Evolutionary conservation across 2,113 vertebrate species (phyloP), one percentile per base, ranked within the genome.

Genomic region (Tyto alba): DNA sequence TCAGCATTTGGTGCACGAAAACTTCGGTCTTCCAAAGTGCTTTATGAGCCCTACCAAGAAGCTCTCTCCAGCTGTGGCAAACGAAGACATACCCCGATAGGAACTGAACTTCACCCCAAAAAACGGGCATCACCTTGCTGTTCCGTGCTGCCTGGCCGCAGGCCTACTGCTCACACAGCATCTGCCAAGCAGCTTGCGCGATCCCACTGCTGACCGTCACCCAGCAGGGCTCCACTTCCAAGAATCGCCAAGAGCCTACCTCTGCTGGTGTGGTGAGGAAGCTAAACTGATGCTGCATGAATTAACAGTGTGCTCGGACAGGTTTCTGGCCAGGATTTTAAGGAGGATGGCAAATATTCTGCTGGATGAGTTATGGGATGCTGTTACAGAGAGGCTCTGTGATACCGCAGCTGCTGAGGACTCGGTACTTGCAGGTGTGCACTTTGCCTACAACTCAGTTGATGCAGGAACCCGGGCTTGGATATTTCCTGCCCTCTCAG

Each of bases 401-500:
- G 73, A 93, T 76, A 45, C 66, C 74, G 78, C 53, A 94, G 92
- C 84, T 89, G 89, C 76, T 72, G 60, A 90, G 72, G 84, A 73
- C 56, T 62, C 56, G 16, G 25, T 93, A 82, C 36, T 89, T 85
- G 66, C 62, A 88, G 88, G 62, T 71, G 81, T 71, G 53, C 45
- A 63, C 45, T 87, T 79, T 91, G 81, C 32, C 84, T 90, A 59
- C 32, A 69, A 62, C 57, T 62, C 22, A 36, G 45, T 21, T 91
- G 77, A 92, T 0, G 6, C 18, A 87, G 57, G 50, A 95, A 95
- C 62, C 29, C 1, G 11, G 41, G 67, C 25, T 89, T 92, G 80
- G 68, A 17, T 93, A 90, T 95, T 96, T 95, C 83, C 80, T 89
- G 89, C 80, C 87, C 96, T 94, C 83, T 92, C 43, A 69, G 92